Evolutionary conservation across 1,140 invertebrate genomes (phyloP).

Genomic region (Drosophila subpulchrella): DNA sequence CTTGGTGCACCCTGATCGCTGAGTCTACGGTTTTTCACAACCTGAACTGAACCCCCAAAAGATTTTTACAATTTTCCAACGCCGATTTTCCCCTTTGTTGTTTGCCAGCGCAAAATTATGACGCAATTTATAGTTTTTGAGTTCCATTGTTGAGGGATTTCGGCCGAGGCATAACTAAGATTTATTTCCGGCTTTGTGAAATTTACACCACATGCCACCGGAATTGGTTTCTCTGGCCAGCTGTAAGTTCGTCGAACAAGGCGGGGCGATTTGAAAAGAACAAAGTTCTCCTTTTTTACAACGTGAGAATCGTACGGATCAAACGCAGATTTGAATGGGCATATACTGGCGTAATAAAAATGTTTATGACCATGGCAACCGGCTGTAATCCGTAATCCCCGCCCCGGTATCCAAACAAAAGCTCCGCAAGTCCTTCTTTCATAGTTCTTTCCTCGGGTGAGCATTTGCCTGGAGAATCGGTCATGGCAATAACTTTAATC

Average conservation of each 20-base stretch:
- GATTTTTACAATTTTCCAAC: conserved; percentile 59
- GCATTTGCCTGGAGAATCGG: conserved; percentile 17
- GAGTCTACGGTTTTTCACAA: conserved; percentile 8
- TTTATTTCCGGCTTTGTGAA: conserved; percentile 79
- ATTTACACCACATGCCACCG: conserved; percentile 66
- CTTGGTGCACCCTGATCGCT: conserved; percentile 47
- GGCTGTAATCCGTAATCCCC: conserved; percentile 46
- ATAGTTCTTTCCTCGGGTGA: conserved; percentile 6
- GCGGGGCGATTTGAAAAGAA: conserved; percentile 44
- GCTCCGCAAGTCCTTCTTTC: conserved; percentile 24
- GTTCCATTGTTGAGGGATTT: conserved; percentile 51
- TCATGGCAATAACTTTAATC: conserved; percentile 48
- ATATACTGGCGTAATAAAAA: conserved; percentile 39
- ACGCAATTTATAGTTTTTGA: conserved; percentile 80
- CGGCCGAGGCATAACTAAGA: conserved; percentile 69
- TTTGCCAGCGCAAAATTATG: conserved; percentile 71
- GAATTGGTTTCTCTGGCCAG: conserved; percentile 47
- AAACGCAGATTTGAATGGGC: conserved; percentile 39
- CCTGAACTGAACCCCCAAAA: conserved; percentile 42
- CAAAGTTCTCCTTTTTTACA: conserved; percentile 37
- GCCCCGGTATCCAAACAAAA: conserved; percentile 27
- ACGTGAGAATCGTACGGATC: conserved; percentile 46
- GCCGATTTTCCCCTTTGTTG: conserved; percentile 34
- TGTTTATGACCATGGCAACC: conserved; percentile 42
- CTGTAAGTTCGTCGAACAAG: conserved; percentile 20